Conservation (phyloP, 2,113 vertebrate species). For the Crotalus horridus region DNA sequence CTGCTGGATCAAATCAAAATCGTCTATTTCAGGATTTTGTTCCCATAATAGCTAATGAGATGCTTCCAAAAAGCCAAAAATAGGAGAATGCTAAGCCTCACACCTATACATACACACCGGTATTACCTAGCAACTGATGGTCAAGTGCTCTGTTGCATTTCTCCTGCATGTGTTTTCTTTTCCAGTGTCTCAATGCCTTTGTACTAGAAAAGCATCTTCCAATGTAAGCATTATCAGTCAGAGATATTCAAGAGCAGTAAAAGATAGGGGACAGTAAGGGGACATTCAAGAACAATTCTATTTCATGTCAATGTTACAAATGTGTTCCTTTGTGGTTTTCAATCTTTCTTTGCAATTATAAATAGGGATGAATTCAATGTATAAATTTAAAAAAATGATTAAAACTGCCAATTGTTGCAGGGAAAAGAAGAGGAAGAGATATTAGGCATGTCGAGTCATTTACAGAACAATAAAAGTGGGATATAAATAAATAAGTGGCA, state of each 20-base stretch:
- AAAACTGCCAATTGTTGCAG: background rate
- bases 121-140: background rate
- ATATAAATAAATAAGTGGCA: too few relatives aligned
- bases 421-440: background rate
- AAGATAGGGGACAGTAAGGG: too few relatives aligned
- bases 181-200: background rate
- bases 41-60: background rate
- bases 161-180: background rate
- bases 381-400: background rate
- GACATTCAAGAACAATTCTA: background rate
- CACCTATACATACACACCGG: background rate
- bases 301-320: background rate
- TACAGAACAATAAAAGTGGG: background rate
- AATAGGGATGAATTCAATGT: background rate
- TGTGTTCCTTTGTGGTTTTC: background rate
- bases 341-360: background rate
- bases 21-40: background rate
- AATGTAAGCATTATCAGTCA: background rate
- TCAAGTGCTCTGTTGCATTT: background rate
- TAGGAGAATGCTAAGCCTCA: background rate
- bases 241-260: background rate
- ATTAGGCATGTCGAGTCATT: background rate
- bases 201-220: background rate
- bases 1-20: background rate
- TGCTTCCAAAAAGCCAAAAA: background rate